A percentile compares a stretch with the other conserved stretches of the same genome.
These are phyloP conservation scores for Melinopterus prodromus DNA, from an alignment of 2,888 invertebrate genomes.

Conservation along the genomic window DNA sequence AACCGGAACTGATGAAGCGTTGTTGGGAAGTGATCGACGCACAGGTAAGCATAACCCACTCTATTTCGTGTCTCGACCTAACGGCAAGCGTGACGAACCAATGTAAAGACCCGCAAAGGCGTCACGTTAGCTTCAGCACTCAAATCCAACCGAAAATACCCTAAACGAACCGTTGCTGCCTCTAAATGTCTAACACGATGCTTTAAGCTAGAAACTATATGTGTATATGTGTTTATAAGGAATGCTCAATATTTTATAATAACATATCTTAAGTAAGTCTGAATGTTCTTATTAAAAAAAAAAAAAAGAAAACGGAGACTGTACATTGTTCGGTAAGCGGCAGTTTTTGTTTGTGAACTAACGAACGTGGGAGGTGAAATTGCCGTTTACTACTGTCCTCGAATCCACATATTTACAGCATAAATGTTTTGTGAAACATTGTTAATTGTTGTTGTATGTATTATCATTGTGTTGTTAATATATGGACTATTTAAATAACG, in stretches of 20 bases:
- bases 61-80: constrained; percentile 56
- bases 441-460: constrained; percentile 49
- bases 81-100: constrained; percentile 42
- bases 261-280: constrained; percentile 46
- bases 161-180: constrained; percentile 34
- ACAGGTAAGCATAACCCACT: constrained; percentile 74
- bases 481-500: constrained; percentile 56
- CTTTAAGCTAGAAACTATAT: constrained; percentile 5
- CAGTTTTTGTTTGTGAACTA: constrained; percentile 33
- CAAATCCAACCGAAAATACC: constrained; percentile 46
- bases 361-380: constrained; percentile 7
- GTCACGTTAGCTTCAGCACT: constrained; percentile 54
- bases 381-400: constrained; percentile 41
- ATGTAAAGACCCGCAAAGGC: constrained; percentile 46
- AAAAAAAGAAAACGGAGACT: constrained; percentile 13
- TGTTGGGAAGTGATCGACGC: constrained; percentile 99
- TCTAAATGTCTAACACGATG: constrained; percentile 23
- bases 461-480: constrained; percentile 57
- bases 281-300: constrained; percentile 27
- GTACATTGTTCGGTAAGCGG: constrained; percentile 38
- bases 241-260: constrained; percentile 47
- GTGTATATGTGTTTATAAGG: constrained; percentile 27
- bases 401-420: constrained; percentile 58
- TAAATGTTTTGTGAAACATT: constrained; percentile 48
- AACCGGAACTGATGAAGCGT: constrained; percentile 94